Evolutionary conservation across 2,888 invertebrate species (phyloP), one percentile per base, ranked within the genome.

Genomic region (Hipparchia sbordonii): DNA sequence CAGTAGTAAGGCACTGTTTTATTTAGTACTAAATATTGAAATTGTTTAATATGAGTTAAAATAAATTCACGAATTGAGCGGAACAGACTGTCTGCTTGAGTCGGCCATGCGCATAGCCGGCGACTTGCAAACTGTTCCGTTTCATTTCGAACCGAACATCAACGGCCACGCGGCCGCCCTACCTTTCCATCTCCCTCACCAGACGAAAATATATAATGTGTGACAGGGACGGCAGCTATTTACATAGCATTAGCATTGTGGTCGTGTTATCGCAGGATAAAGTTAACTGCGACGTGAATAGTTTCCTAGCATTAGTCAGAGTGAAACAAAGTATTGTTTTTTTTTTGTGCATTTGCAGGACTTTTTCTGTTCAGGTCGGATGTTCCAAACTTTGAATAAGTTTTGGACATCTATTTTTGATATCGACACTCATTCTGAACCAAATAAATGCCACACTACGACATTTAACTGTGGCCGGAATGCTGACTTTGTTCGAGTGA

Each of bases 91-190:
- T 87, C 83, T 87, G 89, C 89, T 82, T 85, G 78, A 83, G 88
- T 87, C 92, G 85, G 85, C 91, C 92, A 86, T 82, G 89, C 92
- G 85, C 91, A 86, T 76, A 86, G 92, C 93, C 93, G 93, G 93
- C 93, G 89, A 90, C 92, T 93, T 87, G 92, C 92, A 91, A 92
- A 93, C 93, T 93, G 92, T 88, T 91, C 86, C 84, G 86, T 87
- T 87, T 86, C 85, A 87, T 87, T 90, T 88, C 86, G 83, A 89
- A 87, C 89, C 87, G 88, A 89, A 89, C 89, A 85, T 85, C 89
- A 89, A 88, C 86, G 89, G 88, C 91, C 90, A 89, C 91, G 87
- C 90, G 89, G 89, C 87, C 89, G 88, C 90, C 90, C 88, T 89
- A 85, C 90, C 89, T 87, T 81, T 85, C 90, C 84, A 80, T 92